Evolutionary conservation across 2,113 vertebrate species (phyloP), one percentile per base, ranked within the genome.

Genomic region (Catagonus wagneri): DNA sequence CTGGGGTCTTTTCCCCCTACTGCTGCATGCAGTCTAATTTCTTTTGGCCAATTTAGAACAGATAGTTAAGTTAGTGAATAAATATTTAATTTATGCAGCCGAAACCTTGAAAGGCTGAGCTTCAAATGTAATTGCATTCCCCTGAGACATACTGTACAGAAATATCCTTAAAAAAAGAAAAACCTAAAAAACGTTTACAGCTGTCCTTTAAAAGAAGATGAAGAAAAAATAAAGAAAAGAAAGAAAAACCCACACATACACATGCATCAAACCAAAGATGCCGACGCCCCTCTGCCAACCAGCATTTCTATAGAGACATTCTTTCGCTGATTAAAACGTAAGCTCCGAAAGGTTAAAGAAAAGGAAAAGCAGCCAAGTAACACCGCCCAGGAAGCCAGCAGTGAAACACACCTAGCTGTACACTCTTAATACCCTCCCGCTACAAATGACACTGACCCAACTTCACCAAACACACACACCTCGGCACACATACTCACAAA

Each of bases 381-480:
- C 93, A 78, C 95, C 95, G 95, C 69, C 96, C 97, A 91, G 39
- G 50, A 56, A 98, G 90, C 60, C 91, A 81, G 95, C 66, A 88
- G 93, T n/a, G 74, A 94, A 36, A 98, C 90, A 90, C 97, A 96
- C 96, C 95, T 94, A 98, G 97, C 92, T 85, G 71, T 76, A 89
- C 97, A 95, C 97, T 97, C 97, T 97, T 87, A 88, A 84, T 65
- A 34, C 75, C 61, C 8, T 89, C 20, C 81, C 75, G 20, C 29
- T 78, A 79, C 97, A 97, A 91, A 97, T 95, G 97, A 98, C 98
- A 83, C 96, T 92, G 93, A 95, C 83, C 36, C 97, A 98, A 98
- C 98, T 99, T 98, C 94, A 89, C 95, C 80, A 89, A 90, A 98
- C 95, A 97, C 96, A 93, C 81, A 92, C 32, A 94, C 44, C n/a